Conservation (phyloP, 2,797 vertebrate genomes). For the Anniella stebbinsi region DNA sequence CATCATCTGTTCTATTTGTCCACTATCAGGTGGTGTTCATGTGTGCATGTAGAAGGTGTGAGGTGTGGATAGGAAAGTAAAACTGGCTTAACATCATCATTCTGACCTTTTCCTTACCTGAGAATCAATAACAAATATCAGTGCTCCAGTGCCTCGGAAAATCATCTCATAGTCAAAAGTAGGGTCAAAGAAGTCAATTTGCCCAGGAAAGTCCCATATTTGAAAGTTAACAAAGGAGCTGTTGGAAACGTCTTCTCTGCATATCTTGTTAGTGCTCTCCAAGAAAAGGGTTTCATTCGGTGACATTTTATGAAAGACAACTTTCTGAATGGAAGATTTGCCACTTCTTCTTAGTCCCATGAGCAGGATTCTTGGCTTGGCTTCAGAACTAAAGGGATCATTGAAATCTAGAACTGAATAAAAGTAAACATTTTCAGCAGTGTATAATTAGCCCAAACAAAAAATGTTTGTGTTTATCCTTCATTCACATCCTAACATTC, state of each 20-base stretch:
- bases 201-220: constrained; percentile 94
- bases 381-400: constrained; percentile 89
- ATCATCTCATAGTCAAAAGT: constrained; percentile 95
- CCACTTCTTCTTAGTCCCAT: constrained; percentile 95
- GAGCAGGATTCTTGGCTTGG: constrained; percentile 93
- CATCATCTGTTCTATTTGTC: neutral
- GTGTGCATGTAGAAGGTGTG: neutral
- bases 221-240: constrained; percentile 93
- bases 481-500: neutral
- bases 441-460: neutral
- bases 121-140: constrained; percentile 93
- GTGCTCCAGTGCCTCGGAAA: constrained; percentile 90
- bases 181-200: constrained; percentile 93
- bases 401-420: constrained; percentile 87
- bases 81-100: neutral
- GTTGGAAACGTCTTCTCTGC: constrained; percentile 91
- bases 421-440: constrained; percentile 62
- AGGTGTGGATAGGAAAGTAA: constrained; percentile 18
- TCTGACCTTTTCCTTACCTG: constrained; percentile 80
- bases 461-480: neutral
- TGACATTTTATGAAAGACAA: constrained; percentile 94
- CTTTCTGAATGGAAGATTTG: constrained; percentile 96
- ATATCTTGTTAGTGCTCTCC: constrained; percentile 94
- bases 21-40: neutral
- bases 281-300: constrained; percentile 91